These are phyloP conservation scores for Calliphora vomitoria DNA, from an alignment of 2,888 invertebrate species.

Conservation along the genomic window DNA sequence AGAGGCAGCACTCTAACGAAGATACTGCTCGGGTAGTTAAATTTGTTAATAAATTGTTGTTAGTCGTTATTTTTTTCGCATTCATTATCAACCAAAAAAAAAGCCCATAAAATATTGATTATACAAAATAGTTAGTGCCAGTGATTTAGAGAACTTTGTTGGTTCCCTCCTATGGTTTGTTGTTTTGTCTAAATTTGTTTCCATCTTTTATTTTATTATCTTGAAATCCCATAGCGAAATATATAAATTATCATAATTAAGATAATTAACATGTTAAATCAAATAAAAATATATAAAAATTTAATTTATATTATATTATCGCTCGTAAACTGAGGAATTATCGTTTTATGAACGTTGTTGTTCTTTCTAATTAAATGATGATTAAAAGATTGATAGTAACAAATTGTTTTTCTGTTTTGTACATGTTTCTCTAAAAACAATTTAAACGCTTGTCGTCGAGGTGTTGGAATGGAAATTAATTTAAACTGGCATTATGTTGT, in stretches of 20 bases:
- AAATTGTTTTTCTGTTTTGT: constrained; percentile 28
- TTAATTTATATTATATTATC: constrained; percentile 50
- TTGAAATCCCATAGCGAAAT: constrained; percentile 52
- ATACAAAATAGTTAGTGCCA: constrained; percentile 26
- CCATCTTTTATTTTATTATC: constrained; percentile 37
- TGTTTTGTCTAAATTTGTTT: neutral
- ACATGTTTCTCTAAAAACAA: neutral
- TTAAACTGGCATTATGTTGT: neutral
- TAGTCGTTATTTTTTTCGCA: constrained; percentile 44
- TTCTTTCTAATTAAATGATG: constrained; percentile 44
- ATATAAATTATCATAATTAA: constrained; percentile 71
- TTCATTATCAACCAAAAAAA: constrained; percentile 40
- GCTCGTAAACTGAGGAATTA: constrained; percentile 62
- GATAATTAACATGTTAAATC: constrained; percentile 72
- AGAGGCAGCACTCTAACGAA: neutral
- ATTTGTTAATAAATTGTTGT: constrained; percentile 47
- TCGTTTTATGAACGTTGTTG: constrained; percentile 1
- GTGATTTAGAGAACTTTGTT: constrained; percentile 19
- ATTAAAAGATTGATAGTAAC: constrained; percentile 28
- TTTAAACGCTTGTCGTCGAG: constrained; percentile 5
- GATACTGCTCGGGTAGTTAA: constrained; percentile 44
- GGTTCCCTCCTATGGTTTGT: neutral
- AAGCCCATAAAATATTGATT: constrained; percentile 68
- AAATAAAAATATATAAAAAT: constrained; percentile 52
- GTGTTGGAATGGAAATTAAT: constrained; percentile 57